Conservation (phyloP, 2,797 vertebrate genomes). For the Rhabdomys pumilio region DNA sequence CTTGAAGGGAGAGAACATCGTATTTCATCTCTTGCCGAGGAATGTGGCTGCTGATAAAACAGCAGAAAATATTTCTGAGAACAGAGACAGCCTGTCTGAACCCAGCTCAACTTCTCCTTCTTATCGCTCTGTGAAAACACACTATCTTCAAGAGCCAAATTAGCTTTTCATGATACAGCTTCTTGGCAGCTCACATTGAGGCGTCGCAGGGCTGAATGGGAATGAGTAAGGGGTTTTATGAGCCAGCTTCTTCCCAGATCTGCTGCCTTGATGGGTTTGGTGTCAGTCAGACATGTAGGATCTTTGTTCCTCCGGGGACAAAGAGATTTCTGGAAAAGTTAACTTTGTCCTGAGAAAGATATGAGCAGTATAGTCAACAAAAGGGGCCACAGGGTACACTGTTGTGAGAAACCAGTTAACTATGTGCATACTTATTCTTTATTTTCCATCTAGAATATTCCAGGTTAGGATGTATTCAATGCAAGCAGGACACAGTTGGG, state of each 20-base stretch:
- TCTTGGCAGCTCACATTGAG: slow-evolving; percentile 79
- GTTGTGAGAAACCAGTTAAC: slow-evolving; percentile 86
- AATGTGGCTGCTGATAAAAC: slow-evolving; percentile 86
- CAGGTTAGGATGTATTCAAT: slow-evolving; percentile 71
- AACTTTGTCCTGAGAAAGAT: slow-evolving; percentile 86
- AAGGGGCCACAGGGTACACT: slow-evolving; percentile 84
- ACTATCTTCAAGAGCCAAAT: slow-evolving; percentile 78
- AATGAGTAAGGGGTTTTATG: slow-evolving; percentile 82
- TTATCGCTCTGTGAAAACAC: slow-evolving; percentile 84
- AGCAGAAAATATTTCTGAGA: slow-evolving; percentile 88
- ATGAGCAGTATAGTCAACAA: slow-evolving; percentile 86
- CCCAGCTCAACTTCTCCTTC: slow-evolving; percentile 78
- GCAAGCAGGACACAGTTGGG: slow-evolving; percentile 57
- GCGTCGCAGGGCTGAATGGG: slow-evolving; percentile 74
- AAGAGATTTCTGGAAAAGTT: slow-evolving; percentile 76
- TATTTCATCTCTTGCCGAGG: slow-evolving; percentile 81
- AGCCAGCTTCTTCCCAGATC: slow-evolving; percentile 80
- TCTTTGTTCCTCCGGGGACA: slow-evolving; percentile 83
- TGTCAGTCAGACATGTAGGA: slow-evolving; percentile 84
- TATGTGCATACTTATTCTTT: slow-evolving; percentile 84
- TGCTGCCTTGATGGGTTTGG: slow-evolving; percentile 77
- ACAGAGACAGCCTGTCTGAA: slow-evolving; percentile 87
- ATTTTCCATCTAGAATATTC: slow-evolving; percentile 82
- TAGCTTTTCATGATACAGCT: slow-evolving; percentile 86
- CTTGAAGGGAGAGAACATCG: slow-evolving; percentile 59